Conservation (phyloP, 2,797 vertebrate genomes). For the Echiichthys vipera region DNA sequence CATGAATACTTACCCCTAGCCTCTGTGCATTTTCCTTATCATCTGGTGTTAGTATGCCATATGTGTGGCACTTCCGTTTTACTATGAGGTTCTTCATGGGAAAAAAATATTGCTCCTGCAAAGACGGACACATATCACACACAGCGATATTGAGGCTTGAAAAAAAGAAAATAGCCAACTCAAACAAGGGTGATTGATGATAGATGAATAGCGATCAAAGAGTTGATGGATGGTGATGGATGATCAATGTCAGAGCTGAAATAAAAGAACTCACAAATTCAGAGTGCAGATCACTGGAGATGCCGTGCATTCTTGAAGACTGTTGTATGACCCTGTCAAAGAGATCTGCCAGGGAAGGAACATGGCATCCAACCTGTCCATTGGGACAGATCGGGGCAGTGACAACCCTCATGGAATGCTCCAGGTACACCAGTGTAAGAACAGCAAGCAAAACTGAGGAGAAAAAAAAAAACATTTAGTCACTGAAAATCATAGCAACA, state of each 20-base stretch:
- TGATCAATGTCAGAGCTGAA: slow-evolving; percentile 28
- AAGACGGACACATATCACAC: slow-evolving; percentile 1
- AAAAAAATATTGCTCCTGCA: slow-evolving; percentile 73
- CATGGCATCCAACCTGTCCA: slow-evolving; percentile 48
- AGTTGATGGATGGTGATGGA: slow-evolving; percentile 45
- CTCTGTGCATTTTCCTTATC: slow-evolving; percentile 81
- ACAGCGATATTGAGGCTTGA: background rate
- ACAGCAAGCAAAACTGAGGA: slow-evolving; percentile 43
- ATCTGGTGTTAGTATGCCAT: slow-evolving; percentile 73
- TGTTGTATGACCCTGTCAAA: slow-evolving; percentile 80
- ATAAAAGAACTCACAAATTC: slow-evolving; percentile 66
- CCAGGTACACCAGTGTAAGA: slow-evolving; percentile 57
- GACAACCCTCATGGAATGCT: slow-evolving; percentile 10
- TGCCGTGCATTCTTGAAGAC: slow-evolving; percentile 77
- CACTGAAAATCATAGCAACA: background rate
- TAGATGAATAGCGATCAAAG: slow-evolving; percentile 29
- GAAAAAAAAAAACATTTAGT: background rate
- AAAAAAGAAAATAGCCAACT: slow-evolving; percentile 15
- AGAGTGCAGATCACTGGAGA: slow-evolving; percentile 78
- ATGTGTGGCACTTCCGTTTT: slow-evolving; percentile 78
- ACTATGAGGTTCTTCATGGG: slow-evolving; percentile 69
- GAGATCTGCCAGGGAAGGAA: slow-evolving; percentile 70
- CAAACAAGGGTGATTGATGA: slow-evolving; percentile 34
- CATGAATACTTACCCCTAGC: slow-evolving; percentile 70
- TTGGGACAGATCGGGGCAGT: slow-evolving; percentile 46